These are phyloP conservation scores for Hedya salicella DNA, from an alignment of 2,888 invertebrate species.

Conservation along the genomic window DNA sequence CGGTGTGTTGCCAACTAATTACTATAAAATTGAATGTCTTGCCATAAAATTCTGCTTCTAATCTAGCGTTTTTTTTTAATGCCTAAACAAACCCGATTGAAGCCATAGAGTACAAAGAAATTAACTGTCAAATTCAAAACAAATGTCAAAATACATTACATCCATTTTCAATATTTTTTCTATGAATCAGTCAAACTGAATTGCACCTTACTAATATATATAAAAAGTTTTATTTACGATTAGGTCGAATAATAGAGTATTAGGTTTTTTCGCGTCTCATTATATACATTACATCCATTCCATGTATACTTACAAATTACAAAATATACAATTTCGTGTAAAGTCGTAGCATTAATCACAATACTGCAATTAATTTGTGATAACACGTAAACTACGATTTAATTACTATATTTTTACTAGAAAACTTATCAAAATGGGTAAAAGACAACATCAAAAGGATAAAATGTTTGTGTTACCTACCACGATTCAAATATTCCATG, in stretches of 20 bases:
- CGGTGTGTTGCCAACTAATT: slow-evolving; percentile 51
- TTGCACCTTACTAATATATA: neutral
- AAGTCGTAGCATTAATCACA: neutral
- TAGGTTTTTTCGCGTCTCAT: neutral
- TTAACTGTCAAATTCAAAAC: slow-evolving; percentile 2
- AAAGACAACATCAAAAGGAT: slow-evolving; percentile 97
- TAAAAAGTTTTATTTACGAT: neutral
- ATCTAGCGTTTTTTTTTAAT: slow-evolving; percentile 7
- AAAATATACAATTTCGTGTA: too few species aligned
- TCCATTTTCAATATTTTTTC: neutral
- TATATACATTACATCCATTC: neutral
- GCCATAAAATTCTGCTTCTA: neutral
- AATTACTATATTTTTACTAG: neutral
- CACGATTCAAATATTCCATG: neutral
- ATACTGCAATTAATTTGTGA: neutral
- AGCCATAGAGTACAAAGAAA: slow-evolving; percentile 17
- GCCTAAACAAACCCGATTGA: neutral
- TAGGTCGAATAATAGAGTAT: neutral
- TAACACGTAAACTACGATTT: neutral
- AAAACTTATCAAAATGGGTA: slow-evolving; percentile 90
- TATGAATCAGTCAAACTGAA: neutral
- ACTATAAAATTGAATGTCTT: slow-evolving; percentile 6
- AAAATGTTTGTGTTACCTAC: slow-evolving; percentile 88
- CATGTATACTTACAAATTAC: neutral
- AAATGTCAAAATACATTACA: neutral